These are phyloP conservation scores for Agapornis roseicollis DNA, from an alignment of 2,113 vertebrate genomes.

Conservation along the genomic window DNA sequence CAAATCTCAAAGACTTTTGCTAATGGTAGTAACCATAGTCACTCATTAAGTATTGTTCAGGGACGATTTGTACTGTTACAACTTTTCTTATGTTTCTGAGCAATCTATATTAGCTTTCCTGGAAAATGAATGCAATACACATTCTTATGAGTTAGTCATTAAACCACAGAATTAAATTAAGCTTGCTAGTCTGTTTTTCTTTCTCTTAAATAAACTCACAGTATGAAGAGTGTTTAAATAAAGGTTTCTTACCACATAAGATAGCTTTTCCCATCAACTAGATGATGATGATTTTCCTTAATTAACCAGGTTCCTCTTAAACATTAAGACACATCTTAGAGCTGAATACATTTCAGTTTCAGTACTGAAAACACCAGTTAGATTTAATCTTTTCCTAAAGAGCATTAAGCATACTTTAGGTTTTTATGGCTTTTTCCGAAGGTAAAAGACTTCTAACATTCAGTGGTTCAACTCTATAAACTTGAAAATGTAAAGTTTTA, in stretches of 20 bases:
- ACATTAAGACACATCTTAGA: background rate
- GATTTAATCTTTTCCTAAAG: background rate
- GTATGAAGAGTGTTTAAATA: background rate
- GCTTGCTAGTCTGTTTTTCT: constrained; percentile 6
- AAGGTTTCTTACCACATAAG: constrained; percentile 1
- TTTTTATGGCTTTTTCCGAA: background rate
- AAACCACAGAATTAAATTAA: constrained; percentile 43
- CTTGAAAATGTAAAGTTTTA: background rate
- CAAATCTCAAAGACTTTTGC: background rate
- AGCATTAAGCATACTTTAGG: background rate
- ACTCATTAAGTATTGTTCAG: background rate
- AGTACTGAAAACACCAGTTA: background rate
- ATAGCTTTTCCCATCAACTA: constrained; percentile 5
- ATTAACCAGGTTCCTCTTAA: background rate
- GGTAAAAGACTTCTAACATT: background rate
- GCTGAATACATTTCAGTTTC: background rate
- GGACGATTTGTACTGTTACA: background rate
- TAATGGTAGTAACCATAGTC: background rate
- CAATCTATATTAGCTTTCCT: background rate
- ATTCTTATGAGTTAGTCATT: constrained; percentile 38
- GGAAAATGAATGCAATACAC: constrained; percentile 1
- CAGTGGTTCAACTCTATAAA: background rate
- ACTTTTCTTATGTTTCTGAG: background rate
- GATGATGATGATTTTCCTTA: constrained; percentile 31
- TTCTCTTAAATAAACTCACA: constrained; percentile 20